Conservation (phyloP, 2,113 vertebrate genomes). For the Paramisgurnus dabryanus region DNA sequence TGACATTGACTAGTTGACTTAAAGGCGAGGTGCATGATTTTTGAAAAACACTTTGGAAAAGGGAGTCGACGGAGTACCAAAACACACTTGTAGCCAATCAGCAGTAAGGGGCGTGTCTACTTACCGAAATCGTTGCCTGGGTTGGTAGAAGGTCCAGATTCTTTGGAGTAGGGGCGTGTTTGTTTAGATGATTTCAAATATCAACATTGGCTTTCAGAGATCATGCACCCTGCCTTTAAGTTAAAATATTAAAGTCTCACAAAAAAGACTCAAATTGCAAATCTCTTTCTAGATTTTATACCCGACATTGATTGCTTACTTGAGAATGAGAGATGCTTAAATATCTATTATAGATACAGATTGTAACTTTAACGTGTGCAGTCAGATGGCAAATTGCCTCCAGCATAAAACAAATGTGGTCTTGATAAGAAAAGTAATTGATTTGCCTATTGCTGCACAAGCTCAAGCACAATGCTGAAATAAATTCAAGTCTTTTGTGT, state of each 20-base stretch:
- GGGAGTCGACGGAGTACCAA: too few relatives aligned
- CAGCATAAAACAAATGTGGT: conserved; percentile 27
- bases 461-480: conserved; percentile 31
- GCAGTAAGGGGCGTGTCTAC: too few relatives aligned
- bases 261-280: background rate
- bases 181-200: too few relatives aligned
- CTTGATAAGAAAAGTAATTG: conserved; percentile 8
- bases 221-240: too few relatives aligned
- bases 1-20: too few relatives aligned
- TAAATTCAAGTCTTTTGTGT: conserved; percentile 42
- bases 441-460: conserved; percentile 22
- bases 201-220: too few relatives aligned
- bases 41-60: too few relatives aligned
- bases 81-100: too few relatives aligned
- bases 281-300: background rate
- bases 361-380: conserved; percentile 19
- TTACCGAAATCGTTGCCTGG: too few relatives aligned
- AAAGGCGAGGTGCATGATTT: too few relatives aligned
- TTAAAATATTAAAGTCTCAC: background rate
- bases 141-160: too few relatives aligned
- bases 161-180: too few relatives aligned
- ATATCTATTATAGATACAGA: conserved; percentile 7
- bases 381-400: conserved; percentile 32
- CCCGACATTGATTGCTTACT: background rate
- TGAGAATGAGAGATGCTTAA: background rate